Base-by-base conservation (phyloP, 2,888 invertebrate genomes). In the Meloe dianella region DNA sequence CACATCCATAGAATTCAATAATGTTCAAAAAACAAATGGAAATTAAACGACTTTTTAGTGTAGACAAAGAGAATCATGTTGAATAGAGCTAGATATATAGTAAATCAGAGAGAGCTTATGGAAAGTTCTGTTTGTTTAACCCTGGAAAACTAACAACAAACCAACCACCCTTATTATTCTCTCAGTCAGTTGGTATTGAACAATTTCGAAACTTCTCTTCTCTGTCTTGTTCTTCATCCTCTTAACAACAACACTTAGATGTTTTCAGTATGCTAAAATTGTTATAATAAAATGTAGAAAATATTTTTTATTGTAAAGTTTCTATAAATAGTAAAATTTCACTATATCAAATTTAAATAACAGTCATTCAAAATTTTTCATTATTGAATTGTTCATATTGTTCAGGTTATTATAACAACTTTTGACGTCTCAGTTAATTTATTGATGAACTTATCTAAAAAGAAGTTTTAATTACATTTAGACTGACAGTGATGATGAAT, bases 101-200 rank as follows among this genome's bases (percentile, higher is more conserved):
- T 47, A 20, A 47, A 47, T 47, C 47, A 47, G 47, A 47, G 47
- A 10, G 47, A 47, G 47, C 47, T 47, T 20, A 47, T 47, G 47
- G 47, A 47, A 47, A 47, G 47, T 47, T 47, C 47, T 47, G 47
- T 47, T 47, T 47, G 47, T 47, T 47, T 47, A 47, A 47, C 47
- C 47, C 47, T 9, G 47, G 47, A 47, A 47, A 47, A 47, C 47
- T 47, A 47, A 47, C 47, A 47, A 47, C 47, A 47, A 47, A 20
- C 47, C 47, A 47, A 20, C 47, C 47, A 9, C 47, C 47, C 47
- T 47, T 47, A 47, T 47, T 47, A 47, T 47, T 20, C 47, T 47
- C 47, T 47, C 47, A 47, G 47, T 47, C 47, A 47, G 47, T 47
- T 12, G 20, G 47, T 47, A 47, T 47, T 20, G 47, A 47, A 47